Conservation (phyloP, 2,113 vertebrate species). For the Budorcas taxicolor region DNA sequence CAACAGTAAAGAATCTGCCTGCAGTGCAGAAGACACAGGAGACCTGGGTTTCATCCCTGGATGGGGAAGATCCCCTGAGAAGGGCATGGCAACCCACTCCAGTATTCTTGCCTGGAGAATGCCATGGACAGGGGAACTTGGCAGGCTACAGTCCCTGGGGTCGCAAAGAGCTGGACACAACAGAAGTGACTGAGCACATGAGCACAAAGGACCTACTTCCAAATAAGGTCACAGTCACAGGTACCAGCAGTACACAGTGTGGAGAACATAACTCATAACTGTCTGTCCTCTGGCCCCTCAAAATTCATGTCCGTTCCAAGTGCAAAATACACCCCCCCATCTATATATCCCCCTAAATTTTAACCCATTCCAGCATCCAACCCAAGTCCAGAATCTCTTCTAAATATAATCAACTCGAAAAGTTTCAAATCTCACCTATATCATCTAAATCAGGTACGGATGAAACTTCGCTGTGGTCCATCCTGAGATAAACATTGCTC, state of each 20-base stretch:
- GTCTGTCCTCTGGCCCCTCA: not conserved
- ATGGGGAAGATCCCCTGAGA: not conserved
- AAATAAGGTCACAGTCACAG: not conserved
- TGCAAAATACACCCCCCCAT: not conserved
- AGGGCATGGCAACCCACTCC: not conserved
- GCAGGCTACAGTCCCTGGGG: not conserved
- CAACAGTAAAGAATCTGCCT: not conserved
- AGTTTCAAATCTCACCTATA: not conserved
- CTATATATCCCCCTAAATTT: not conserved
- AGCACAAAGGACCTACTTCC: not conserved
- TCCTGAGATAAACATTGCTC: not conserved
- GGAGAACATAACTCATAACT: not conserved
- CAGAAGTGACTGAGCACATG: not conserved
- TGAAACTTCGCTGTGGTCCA: not conserved
- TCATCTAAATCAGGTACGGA: not conserved
- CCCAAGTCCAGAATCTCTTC: not conserved
- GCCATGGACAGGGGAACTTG: not conserved
- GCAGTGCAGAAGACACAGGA: not conserved
- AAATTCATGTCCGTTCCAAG: not conserved
- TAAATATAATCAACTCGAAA: slow-evolving; percentile 4
- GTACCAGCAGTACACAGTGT: not conserved
- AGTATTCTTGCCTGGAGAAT: not conserved
- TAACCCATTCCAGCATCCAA: not conserved
- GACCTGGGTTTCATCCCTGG: not conserved
- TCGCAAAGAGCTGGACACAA: not conserved